These are phyloP conservation scores for Stegana nigrithorax DNA, from an alignment of 2,888 invertebrate species.

Conservation along the genomic window DNA sequence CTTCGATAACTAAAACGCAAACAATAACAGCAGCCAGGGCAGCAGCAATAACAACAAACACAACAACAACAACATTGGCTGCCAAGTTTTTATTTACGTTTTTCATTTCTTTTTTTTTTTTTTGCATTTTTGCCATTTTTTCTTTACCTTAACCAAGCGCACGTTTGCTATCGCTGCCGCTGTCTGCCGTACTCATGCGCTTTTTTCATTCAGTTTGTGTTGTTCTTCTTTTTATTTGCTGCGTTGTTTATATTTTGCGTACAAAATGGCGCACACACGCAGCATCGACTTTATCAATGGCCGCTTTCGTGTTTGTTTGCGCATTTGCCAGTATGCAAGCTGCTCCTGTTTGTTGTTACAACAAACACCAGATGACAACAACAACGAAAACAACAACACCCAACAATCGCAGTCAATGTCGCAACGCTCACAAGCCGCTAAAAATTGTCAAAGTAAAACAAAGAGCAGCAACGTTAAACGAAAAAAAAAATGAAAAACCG, in stretches of 20 bases:
- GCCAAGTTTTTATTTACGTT: background rate
- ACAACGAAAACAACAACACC: background rate
- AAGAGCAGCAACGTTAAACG: no score
- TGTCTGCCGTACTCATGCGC: no score
- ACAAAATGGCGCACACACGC: background rate
- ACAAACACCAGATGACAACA: constrained; percentile 1
- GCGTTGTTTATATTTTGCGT: no score
- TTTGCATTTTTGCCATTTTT: no score
- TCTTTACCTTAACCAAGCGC: no score
- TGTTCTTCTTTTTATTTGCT: no score
- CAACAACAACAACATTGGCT: background rate
- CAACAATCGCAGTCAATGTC: background rate
- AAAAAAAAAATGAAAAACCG: background rate
- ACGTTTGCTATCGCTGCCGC: no score
- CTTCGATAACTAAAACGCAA: constrained; percentile 1
- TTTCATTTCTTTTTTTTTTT: no score
- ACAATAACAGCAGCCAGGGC: background rate
- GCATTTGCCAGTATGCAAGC: no score
- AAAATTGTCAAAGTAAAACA: background rate
- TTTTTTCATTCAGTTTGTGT: no score
- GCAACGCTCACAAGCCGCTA: background rate
- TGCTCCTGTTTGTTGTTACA: no score
- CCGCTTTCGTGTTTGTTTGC: no score
- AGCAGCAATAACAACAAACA: background rate
- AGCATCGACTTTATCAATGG: background rate